Evolutionary conservation across 2,113 vertebrate genomes (phyloP).

Genomic region (Oriolus oriolus): DNA sequence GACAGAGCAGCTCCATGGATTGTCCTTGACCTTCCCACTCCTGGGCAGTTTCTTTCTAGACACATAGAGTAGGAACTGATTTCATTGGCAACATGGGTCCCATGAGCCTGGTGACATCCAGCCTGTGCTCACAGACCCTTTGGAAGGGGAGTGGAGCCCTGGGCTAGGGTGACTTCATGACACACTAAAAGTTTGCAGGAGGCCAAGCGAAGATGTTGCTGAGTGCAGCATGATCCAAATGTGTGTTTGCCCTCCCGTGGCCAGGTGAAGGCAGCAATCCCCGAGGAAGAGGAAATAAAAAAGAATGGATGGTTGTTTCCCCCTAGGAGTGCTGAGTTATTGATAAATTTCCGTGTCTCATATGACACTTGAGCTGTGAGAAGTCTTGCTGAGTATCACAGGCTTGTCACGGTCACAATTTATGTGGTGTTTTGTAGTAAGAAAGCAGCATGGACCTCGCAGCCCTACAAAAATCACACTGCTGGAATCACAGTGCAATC

Average conservation of each 20-base stretch:
- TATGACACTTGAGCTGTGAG: not conserved
- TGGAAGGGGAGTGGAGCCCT: not conserved
- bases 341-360: not conserved
- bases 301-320: not conserved
- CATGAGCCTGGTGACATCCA: not conserved
- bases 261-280: not conserved
- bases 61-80: not conserved
- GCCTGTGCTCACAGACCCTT: not conserved
- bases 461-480: not conserved
- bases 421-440: not conserved
- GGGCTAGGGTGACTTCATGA: not conserved
- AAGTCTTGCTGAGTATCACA: not conserved
- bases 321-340: not conserved
- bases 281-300: not conserved
- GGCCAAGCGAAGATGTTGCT: not conserved
- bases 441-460: not conserved
- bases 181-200: not conserved
- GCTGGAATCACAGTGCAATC: not conserved
- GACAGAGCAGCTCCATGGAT: not conserved
- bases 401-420: not conserved
- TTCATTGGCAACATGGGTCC: not conserved
- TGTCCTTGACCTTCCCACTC: not conserved
- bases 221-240: not conserved
- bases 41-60: not conserved
- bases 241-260: not conserved